A percentile compares a stretch with the other conserved stretches of the same genome.
These are phyloP conservation scores for Cryptotis parvus DNA, from an alignment of 2,113 vertebrate genomes.

Conservation along the genomic window DNA sequence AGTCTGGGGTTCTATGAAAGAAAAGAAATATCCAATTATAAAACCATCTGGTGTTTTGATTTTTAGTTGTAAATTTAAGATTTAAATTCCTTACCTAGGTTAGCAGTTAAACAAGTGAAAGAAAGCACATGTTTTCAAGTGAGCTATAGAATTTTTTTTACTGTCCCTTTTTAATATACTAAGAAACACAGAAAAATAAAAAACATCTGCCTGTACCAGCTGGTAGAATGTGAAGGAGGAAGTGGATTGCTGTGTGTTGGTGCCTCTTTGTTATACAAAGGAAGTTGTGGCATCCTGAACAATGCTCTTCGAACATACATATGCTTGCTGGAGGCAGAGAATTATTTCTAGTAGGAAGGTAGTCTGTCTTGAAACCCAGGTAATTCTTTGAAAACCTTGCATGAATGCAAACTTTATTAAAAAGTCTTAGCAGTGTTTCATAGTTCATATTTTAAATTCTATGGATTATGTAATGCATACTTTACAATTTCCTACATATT, in stretches of 20 bases:
- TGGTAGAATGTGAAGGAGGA: conserved; percentile 18
- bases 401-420: too few relatives aligned
- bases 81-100: conserved; percentile 65
- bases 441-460: too few relatives aligned
- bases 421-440: too few relatives aligned
- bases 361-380: background rate
- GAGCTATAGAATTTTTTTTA: conserved; percentile 49
- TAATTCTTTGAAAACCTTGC: too few relatives aligned
- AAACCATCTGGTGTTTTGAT: conserved; percentile 80
- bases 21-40: conserved; percentile 79
- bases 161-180: conserved; percentile 65
- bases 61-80: conserved; percentile 80
- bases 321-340: background rate
- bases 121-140: conserved; percentile 56
- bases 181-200: background rate
- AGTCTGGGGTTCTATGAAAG: conserved; percentile 42
- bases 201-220: conserved; percentile 51
- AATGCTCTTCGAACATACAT: background rate
- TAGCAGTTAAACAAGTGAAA: conserved; percentile 67
- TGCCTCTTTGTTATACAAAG: background rate
- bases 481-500: too few relatives aligned
- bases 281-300: background rate
- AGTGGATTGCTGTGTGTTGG: background rate
- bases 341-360: background rate
- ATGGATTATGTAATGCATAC: too few relatives aligned